phyloP scores from a whole-genome alignment of 2,888 invertebrate genomes.

The Cyaniris semiargus region DNA sequence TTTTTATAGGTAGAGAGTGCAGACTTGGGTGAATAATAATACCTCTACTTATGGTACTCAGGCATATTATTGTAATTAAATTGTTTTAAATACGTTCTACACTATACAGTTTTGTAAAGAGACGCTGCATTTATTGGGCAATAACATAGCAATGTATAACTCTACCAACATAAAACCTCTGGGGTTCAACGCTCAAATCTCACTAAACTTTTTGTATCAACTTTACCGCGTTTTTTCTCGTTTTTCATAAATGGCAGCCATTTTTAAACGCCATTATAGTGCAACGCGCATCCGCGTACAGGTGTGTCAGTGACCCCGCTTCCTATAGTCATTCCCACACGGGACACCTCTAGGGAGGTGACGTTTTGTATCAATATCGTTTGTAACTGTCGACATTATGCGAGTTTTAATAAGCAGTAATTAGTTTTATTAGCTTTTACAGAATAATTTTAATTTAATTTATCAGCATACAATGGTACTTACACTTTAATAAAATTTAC shows the following conservation, averaged over 20 bases:
- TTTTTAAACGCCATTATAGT: constrained; percentile 51
- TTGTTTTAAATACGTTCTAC: too few relatives aligned
- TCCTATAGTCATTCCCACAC: constrained; percentile 53
- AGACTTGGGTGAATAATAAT: too few relatives aligned
- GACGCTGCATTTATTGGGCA: not conserved
- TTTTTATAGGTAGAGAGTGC: too few relatives aligned
- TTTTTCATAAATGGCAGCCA: constrained; percentile 43
- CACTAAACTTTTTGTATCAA: not conserved
- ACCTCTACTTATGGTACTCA: too few relatives aligned
- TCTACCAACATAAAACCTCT: not conserved
- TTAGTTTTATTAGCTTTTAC: too few relatives aligned
- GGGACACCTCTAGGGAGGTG: constrained; percentile 28
- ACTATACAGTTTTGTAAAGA: too few relatives aligned
- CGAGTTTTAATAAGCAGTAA: too few relatives aligned
- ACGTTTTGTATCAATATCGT: constrained; percentile 22
- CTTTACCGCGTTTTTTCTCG: constrained; percentile 39
- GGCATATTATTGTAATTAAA: too few relatives aligned
- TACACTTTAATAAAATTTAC: too few relatives aligned
- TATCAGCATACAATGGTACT: too few relatives aligned
- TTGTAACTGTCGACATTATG: not conserved
- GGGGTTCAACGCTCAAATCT: not conserved
- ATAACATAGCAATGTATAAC: not conserved
- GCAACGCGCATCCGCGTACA: constrained; percentile 65
- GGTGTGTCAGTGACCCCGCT: constrained; percentile 60
- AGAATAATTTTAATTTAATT: too few relatives aligned